Evolutionary conservation across 2,113 vertebrate genomes (phyloP).

Genomic region (Carassius gibelio): DNA sequence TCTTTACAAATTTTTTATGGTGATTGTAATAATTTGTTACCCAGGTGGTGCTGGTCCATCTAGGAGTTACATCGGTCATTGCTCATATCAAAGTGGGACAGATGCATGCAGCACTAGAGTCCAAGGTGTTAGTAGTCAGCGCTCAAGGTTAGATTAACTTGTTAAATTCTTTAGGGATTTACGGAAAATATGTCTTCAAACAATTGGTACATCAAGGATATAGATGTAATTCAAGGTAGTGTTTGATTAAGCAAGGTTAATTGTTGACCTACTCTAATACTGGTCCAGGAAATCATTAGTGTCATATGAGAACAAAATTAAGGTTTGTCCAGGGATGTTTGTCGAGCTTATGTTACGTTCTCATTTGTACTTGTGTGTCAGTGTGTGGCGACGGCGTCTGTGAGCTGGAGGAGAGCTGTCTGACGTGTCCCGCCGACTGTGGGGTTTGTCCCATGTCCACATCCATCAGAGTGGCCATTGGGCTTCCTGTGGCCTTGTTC

Average conservation of each 20-base stretch:
- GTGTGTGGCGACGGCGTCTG: constrained; percentile 77
- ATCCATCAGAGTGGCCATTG: constrained; percentile 73
- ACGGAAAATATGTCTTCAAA: not conserved
- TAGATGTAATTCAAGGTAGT: not conserved
- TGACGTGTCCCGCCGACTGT: constrained; percentile 78
- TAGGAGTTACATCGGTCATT: constrained; percentile 77
- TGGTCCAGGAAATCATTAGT: not conserved
- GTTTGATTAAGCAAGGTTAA: not conserved
- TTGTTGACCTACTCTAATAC: not conserved
- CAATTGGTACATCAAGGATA: not conserved
- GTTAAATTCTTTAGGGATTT: not conserved
- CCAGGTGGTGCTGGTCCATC: constrained; percentile 76
- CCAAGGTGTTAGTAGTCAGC: constrained; percentile 74
- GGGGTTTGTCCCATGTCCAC: constrained; percentile 77
- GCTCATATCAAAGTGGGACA: constrained; percentile 78
- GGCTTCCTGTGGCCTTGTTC: constrained; percentile 74
- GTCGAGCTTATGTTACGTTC: not conserved
- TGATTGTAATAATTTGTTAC: not conserved
- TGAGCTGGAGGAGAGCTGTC: constrained; percentile 73
- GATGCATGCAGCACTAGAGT: constrained; percentile 77
- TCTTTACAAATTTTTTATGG: not conserved
- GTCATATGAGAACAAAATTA: not conserved
- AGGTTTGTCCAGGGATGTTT: not conserved
- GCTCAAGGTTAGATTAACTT: constrained; percentile 71
- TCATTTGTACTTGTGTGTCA: constrained; percentile 53